Base-by-base conservation (phyloP, 2,888 invertebrate species). In the Diaprepes abbreviatus region DNA sequence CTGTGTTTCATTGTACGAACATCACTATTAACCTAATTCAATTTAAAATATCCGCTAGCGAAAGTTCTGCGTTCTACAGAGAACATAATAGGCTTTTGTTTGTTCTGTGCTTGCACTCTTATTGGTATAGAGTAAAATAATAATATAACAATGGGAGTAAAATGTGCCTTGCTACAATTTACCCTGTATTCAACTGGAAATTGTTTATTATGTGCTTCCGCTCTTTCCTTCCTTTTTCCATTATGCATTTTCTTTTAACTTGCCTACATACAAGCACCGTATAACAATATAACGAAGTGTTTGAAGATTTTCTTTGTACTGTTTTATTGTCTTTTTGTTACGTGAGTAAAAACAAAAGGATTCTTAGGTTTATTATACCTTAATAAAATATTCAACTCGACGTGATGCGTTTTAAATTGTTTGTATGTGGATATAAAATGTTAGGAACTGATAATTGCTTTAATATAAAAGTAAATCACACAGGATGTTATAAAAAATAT, bases 121-220 rank as follows among this genome's bases (percentile, higher is more conserved):
- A 59, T 48, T 33, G 36, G 16, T 60, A 50, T 60, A 50, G 14
- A 35, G 21, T 50, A 35, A 48, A 60, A 59, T 59, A 45, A 59
- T 59, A 59, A 45, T 54, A 66, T 40, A 66, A 58, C 58, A 58
- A 58, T 16, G 38, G 48, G 17, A 48, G 36, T 58, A 38, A 57
- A 65, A 57, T 31, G 36, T 54, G 19, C 52, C 54, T 21, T 33
- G 54, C 21, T 60, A 54, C 60, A 66, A 60, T 60, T 66, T 43
- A 54, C 59, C 43, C 54, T 54, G 52, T 43, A 66, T 66, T 66
- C 66, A 60, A 59, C 52, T 66, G 54, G 50, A 66, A 60, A 60
- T 59, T 54, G 66, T 66, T 60, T 66, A 66, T 60, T 66, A 66
- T 50, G 35, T 59, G 40, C 59, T 59, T 66, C 66, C 66, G 59